Percentiles rank a stretch among this genome's conserved stretches.
Evolutionary conservation across 2,113 vertebrate genomes (phyloP).

Genomic region (Corythornis madagascariensis): DNA sequence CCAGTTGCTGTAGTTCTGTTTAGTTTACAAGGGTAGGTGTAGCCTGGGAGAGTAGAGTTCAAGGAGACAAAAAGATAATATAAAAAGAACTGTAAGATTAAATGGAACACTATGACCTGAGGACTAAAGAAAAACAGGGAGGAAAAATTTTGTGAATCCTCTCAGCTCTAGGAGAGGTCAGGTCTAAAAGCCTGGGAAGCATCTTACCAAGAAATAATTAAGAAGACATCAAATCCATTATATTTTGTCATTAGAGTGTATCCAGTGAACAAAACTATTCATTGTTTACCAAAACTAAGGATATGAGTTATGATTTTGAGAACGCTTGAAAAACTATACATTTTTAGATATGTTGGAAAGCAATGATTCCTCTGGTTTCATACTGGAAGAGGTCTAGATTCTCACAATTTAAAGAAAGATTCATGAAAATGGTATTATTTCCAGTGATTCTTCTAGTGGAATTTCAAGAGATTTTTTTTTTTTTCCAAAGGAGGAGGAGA

Average conservation of each 20-base stretch:
- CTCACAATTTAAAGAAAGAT: background rate
- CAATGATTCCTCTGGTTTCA: background rate
- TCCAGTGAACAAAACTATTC: background rate
- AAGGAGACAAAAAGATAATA: slow-evolving; percentile 23
- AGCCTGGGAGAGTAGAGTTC: slow-evolving; percentile 32
- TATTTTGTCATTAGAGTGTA: background rate
- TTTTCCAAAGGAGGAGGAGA: background rate
- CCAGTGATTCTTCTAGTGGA: background rate
- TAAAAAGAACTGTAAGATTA: background rate
- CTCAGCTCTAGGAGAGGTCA: background rate
- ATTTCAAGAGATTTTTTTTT: background rate
- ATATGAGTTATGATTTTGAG: background rate
- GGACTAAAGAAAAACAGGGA: background rate
- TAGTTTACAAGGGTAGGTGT: background rate
- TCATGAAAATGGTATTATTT: background rate
- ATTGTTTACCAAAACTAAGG: background rate
- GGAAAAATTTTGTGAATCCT: background rate
- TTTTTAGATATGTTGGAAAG: background rate
- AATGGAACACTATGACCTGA: background rate
- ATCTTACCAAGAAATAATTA: background rate
- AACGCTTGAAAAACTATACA: background rate
- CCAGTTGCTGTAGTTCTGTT: background rate
- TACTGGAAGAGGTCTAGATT: background rate
- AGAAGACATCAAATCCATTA: background rate
- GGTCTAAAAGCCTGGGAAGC: background rate